Evolutionary conservation across 1,140 invertebrate species (phyloP).

Genomic region (Euura lappo): DNA sequence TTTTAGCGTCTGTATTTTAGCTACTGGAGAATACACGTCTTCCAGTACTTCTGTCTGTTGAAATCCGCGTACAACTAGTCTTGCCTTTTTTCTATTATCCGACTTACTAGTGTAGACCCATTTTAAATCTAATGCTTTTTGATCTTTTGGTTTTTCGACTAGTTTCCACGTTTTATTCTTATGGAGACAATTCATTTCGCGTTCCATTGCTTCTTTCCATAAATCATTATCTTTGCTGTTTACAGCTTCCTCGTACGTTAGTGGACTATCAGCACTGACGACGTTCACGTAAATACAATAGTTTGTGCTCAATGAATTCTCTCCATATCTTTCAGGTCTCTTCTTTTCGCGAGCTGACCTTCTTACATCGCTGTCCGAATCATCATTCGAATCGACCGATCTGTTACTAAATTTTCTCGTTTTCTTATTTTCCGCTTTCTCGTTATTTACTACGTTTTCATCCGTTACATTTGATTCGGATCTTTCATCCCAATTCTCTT

Average conservation of each 20-base stretch:
- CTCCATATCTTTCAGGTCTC: slow-evolving; percentile 5
- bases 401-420: neutral
- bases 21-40: slow-evolving; percentile 28
- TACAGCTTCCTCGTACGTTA: slow-evolving; percentile 20
- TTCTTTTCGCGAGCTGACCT: slow-evolving; percentile 10
- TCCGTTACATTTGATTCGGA: neutral
- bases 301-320: slow-evolving; percentile 6
- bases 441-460: slow-evolving; percentile 9
- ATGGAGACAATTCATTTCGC: slow-evolving; percentile 22
- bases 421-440: neutral
- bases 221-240: slow-evolving; percentile 12
- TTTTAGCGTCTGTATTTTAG: slow-evolving; percentile 21
- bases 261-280: slow-evolving; percentile 23
- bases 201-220: slow-evolving; percentile 22
- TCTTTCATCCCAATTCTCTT: neutral
- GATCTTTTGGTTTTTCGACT: slow-evolving; percentile 21
- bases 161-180: slow-evolving; percentile 31
- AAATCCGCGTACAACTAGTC: slow-evolving; percentile 28
- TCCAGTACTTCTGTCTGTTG: slow-evolving; percentile 23
- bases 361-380: slow-evolving; percentile 7
- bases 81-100: slow-evolving; percentile 25
- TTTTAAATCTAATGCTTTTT: slow-evolving; percentile 24
- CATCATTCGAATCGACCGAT: neutral
- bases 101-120: slow-evolving; percentile 32
- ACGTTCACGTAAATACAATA: slow-evolving; percentile 4